Conservation (phyloP, 2,797 vertebrate species). For the Austrolebias charrua region DNA sequence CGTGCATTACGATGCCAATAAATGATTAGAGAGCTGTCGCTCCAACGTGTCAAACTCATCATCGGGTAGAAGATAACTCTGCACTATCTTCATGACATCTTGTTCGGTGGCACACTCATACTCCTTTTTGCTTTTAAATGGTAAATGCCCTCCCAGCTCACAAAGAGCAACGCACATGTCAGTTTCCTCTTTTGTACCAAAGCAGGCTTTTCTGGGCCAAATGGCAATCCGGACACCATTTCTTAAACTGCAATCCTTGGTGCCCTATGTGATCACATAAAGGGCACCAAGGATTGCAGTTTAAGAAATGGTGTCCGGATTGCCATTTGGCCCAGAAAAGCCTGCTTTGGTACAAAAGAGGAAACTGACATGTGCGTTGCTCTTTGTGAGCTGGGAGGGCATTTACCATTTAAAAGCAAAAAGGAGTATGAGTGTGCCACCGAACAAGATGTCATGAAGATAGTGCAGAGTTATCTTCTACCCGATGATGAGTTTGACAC, state of each 20-base stretch:
- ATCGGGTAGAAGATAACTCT: slow-evolving; percentile 76
- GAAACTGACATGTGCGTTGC: slow-evolving; percentile 87
- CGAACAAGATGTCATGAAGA: slow-evolving; percentile 75
- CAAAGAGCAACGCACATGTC: slow-evolving; percentile 91
- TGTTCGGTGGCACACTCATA: slow-evolving; percentile 80
- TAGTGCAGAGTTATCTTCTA: slow-evolving; percentile 79
- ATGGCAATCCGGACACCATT: slow-evolving; percentile 83
- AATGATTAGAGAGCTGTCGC: slow-evolving; percentile 49
- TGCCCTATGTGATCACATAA: neutral
- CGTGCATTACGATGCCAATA: slow-evolving; percentile 32
- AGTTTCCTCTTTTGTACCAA: slow-evolving; percentile 83
- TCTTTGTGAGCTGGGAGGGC: slow-evolving; percentile 91
- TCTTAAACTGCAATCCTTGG: slow-evolving; percentile 34
- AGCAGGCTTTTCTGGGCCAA: slow-evolving; percentile 85
- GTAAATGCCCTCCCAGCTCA: slow-evolving; percentile 91
- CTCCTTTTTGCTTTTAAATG: slow-evolving; percentile 81
- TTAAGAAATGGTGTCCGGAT: slow-evolving; percentile 81
- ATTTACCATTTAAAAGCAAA: slow-evolving; percentile 84
- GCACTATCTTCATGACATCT: slow-evolving; percentile 75
- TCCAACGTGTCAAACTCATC: slow-evolving; percentile 73
- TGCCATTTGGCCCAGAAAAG: slow-evolving; percentile 83
- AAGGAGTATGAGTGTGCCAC: slow-evolving; percentile 78
- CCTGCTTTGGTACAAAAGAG: slow-evolving; percentile 86
- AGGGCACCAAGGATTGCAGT: slow-evolving; percentile 1
- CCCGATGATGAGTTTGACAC: slow-evolving; percentile 71